A percentile compares a stretch with the other conserved stretches of the same genome.
Conservation (phyloP, 2,888 invertebrate species). For the Eudasyphora cyanicolor region DNA sequence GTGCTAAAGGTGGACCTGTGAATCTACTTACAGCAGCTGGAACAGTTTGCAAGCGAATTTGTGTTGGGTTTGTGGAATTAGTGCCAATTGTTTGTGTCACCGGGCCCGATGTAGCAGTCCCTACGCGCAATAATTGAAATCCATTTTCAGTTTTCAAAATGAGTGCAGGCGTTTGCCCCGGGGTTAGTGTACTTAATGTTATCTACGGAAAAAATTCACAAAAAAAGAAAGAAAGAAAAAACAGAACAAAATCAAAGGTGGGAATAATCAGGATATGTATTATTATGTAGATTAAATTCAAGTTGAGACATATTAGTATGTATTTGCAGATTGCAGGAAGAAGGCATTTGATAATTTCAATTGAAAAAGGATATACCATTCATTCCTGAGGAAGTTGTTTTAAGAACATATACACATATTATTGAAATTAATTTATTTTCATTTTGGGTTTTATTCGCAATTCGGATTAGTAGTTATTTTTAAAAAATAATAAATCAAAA, state of each 20-base stretch:
- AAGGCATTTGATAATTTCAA: slow-evolving; percentile 50
- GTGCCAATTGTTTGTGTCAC: slow-evolving; percentile 80
- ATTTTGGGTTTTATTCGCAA: neutral
- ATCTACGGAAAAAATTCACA: slow-evolving; percentile 83
- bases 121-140: slow-evolving; percentile 94
- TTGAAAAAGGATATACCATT: slow-evolving; percentile 26
- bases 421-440: neutral
- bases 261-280: slow-evolving; percentile 48
- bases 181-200: slow-evolving; percentile 93
- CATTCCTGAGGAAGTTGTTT: slow-evolving; percentile 19
- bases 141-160: slow-evolving; percentile 98
- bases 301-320: slow-evolving; percentile 29
- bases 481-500: slow-evolving; percentile 2
- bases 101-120: slow-evolving; percentile 87
- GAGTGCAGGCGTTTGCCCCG: slow-evolving; percentile 92
- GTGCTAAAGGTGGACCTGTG: slow-evolving; percentile 83
- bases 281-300: slow-evolving; percentile 42
- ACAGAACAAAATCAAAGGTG: slow-evolving; percentile 50
- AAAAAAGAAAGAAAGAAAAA: slow-evolving; percentile 48
- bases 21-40: slow-evolving; percentile 93
- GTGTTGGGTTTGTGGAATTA: slow-evolving; percentile 84
- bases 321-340: slow-evolving; percentile 40
- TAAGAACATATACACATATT: neutral
- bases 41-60: slow-evolving; percentile 92
- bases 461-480: slow-evolving; percentile 13